These are phyloP conservation scores for Pyxicephalus adspersus DNA, from an alignment of 2,113 vertebrate species.

Conservation along the genomic window DNA sequence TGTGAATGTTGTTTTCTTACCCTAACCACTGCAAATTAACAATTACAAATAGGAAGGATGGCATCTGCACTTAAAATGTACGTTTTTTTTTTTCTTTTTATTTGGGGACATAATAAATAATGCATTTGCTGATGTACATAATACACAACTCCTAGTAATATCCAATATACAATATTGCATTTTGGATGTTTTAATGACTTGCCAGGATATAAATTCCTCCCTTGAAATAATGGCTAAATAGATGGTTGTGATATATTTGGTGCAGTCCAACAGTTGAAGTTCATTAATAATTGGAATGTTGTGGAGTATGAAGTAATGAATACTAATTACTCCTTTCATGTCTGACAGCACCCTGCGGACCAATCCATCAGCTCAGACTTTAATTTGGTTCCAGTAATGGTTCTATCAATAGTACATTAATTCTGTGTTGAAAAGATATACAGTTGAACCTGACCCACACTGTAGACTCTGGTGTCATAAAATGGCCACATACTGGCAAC, in stretches of 20 bases:
- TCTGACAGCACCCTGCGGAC: conserved; percentile 92
- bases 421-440: conserved; percentile 98
- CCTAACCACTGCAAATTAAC: neutral
- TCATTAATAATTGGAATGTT: conserved; percentile 99
- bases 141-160: conserved; percentile 34
- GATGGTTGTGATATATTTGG: conserved; percentile 90
- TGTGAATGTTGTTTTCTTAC: neutral
- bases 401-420: conserved; percentile 99
- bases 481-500: conserved; percentile 85
- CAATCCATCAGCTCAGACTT: conserved; percentile 98
- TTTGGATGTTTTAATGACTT: conserved; percentile 50
- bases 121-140: conserved; percentile 2
- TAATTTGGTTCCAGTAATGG: conserved; percentile 99
- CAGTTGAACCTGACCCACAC: conserved; percentile 90
- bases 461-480: conserved; percentile 83
- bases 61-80: neutral
- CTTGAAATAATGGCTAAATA: conserved; percentile 78
- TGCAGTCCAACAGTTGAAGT: conserved; percentile 91
- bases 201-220: conserved; percentile 51
- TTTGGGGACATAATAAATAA: conserved; percentile 4
- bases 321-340: conserved; percentile 99
- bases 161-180: conserved; percentile 41
- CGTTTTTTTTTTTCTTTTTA: neutral
- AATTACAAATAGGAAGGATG: conserved; percentile 4
- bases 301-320: conserved; percentile 99